A percentile compares a stretch with the other conserved stretches of the same genome.
Evolutionary conservation across 2,888 invertebrate genomes (phyloP).

Genomic region (Dromius quadrimaculatus): DNA sequence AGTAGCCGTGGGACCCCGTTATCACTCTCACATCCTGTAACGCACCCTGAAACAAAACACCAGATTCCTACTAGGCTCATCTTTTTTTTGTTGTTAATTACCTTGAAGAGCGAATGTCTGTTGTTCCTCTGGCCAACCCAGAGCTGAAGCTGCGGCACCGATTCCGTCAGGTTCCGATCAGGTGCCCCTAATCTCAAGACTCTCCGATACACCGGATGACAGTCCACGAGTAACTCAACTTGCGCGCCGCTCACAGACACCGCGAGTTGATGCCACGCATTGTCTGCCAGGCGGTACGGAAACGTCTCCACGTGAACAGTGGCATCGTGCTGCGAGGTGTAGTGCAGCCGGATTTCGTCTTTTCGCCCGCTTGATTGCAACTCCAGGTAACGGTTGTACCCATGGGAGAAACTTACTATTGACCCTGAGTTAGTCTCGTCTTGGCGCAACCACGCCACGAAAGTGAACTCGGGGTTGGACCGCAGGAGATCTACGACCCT

Average conservation of each 20-base stretch:
- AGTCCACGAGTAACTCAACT: slow-evolving; percentile 88
- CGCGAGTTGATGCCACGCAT: slow-evolving; percentile 89
- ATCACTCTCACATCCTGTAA: slow-evolving; percentile 90
- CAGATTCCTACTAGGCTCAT: not conserved
- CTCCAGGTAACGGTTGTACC: slow-evolving; percentile 88
- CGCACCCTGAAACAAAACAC: slow-evolving; percentile 75
- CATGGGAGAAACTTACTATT: slow-evolving; percentile 85
- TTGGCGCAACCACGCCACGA: slow-evolving; percentile 82
- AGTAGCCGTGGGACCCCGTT: slow-evolving; percentile 86
- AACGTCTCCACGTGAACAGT: slow-evolving; percentile 85
- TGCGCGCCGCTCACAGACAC: slow-evolving; percentile 86
- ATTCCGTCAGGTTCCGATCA: slow-evolving; percentile 80
- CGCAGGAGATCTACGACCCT: slow-evolving; percentile 78
- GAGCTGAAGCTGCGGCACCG: slow-evolving; percentile 78
- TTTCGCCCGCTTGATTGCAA: slow-evolving; percentile 90
- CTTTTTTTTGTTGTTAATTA: too few relatives aligned
- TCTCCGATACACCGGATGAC: slow-evolving; percentile 86
- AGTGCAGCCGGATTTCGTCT: slow-evolving; percentile 88
- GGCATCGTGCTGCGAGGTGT: slow-evolving; percentile 76
- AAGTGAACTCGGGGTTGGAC: slow-evolving; percentile 82
- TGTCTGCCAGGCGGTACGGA: slow-evolving; percentile 88
- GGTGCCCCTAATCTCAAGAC: slow-evolving; percentile 78
- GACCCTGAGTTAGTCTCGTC: slow-evolving; percentile 86
- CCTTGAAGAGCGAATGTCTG: slow-evolving; percentile 90
- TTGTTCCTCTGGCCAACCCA: slow-evolving; percentile 91